These are phyloP conservation scores for Stenotaenia linearis DNA, from an alignment of 2,888 invertebrate species.

Conservation along the genomic window DNA sequence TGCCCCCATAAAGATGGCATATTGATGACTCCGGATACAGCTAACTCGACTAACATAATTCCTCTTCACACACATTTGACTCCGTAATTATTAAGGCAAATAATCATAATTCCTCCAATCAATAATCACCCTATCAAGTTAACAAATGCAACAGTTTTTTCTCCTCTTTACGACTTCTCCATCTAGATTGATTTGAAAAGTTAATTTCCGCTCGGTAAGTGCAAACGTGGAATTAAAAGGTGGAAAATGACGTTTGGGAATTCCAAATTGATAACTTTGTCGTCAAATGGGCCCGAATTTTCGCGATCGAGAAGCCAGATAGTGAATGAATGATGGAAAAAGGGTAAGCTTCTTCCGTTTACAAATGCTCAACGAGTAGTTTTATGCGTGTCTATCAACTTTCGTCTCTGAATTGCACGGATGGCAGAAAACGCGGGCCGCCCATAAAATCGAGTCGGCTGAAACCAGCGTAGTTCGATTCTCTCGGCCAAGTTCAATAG, in stretches of 20 bases:
- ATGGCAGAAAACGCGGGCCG: neutral
- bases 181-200: neutral
- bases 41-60: neutral
- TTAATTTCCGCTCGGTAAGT: neutral
- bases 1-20: neutral
- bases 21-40: conserved; percentile 12
- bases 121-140: neutral
- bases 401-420: neutral
- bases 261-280: neutral
- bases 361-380: neutral
- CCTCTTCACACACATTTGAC: neutral
- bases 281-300: neutral
- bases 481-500: neutral
- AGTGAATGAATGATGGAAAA: neutral
- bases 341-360: neutral
- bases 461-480: conserved; percentile 3
- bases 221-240: neutral
- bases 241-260: neutral
- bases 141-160: neutral
- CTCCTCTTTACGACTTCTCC: neutral
- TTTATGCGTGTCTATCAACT: conserved; percentile 12
- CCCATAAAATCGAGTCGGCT: neutral
- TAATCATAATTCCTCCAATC: neutral
- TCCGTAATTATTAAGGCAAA: neutral
- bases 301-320: neutral